phyloP scores from a whole-genome alignment of 2,113 vertebrate species.

The Tachysurus vachellii region DNA sequence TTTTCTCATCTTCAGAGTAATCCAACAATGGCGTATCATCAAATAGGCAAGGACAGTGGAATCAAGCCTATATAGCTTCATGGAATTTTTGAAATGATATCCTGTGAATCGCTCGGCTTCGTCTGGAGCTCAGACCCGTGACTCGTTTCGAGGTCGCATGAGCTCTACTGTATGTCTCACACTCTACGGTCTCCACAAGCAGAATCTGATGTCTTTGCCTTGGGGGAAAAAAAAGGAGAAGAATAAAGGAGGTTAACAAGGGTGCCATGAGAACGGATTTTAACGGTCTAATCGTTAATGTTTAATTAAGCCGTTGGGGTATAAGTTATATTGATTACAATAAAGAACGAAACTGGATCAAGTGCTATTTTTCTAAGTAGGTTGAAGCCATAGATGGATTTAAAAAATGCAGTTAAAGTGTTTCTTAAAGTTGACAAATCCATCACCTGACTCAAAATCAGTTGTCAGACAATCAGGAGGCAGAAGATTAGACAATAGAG shows the following conservation, averaged over 20 bases:
- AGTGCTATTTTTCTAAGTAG: too few relatives aligned
- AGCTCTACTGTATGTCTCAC: constrained; percentile 12
- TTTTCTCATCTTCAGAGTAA: constrained; percentile 50
- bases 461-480: too few relatives aligned
- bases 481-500: too few relatives aligned
- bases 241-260: neutral
- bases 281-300: neutral
- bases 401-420: too few relatives aligned
- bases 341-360: neutral
- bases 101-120: neutral
- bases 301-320: neutral
- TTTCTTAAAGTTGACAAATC: too few relatives aligned
- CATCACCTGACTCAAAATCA: too few relatives aligned
- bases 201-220: neutral
- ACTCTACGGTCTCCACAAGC: neutral
- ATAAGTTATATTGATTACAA: neutral
- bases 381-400: too few relatives aligned
- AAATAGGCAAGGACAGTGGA: constrained; percentile 43
- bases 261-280: neutral
- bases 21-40: constrained; percentile 51
- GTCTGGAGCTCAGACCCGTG: neutral
- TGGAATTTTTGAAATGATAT: constrained; percentile 17
- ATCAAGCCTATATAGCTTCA: constrained; percentile 28
- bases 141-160: constrained; percentile 8
- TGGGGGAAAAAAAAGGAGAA: neutral